These are phyloP conservation scores for Abrostola triplasia DNA, from an alignment of 2,888 invertebrate genomes.

Conservation along the genomic window DNA sequence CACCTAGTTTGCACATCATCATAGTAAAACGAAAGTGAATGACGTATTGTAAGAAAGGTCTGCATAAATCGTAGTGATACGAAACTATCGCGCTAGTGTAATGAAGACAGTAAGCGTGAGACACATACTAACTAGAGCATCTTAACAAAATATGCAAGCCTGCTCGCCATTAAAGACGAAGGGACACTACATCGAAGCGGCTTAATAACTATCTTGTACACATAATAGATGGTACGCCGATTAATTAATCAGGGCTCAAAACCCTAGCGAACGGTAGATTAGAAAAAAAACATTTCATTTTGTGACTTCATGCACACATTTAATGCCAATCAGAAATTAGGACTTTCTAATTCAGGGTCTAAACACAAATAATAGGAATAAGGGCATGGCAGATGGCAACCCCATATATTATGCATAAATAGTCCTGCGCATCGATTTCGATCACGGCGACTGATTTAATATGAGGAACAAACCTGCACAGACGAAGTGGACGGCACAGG, in stretches of 20 bases:
- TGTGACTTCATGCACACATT: conserved; percentile 9
- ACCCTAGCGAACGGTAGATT: conserved; percentile 6
- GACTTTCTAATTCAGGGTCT: neutral
- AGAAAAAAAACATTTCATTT: neutral
- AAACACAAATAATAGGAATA: neutral
- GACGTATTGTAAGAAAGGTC: too few relatives aligned
- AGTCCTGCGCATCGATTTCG: too few relatives aligned
- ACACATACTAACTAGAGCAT: conserved; percentile 49
- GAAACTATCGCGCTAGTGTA: conserved; percentile 34
- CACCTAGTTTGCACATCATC: too few relatives aligned
- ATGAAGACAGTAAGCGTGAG: conserved; percentile 48
- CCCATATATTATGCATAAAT: conserved; percentile 11
- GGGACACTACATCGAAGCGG: conserved; percentile 17
- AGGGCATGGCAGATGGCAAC: conserved; percentile 51
- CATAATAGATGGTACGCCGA: conserved; percentile 7
- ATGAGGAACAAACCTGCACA: conserved; percentile 69
- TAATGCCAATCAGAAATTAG: conserved; percentile 15
- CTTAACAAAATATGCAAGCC: conserved; percentile 19
- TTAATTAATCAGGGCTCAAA: conserved; percentile 6
- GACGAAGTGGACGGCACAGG: conserved; percentile 60
- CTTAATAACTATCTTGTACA: conserved; percentile 7
- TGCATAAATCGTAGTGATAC: conserved; percentile 23
- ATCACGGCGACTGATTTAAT: neutral
- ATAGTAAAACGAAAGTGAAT: too few relatives aligned
- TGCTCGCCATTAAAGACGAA: conserved; percentile 5